Conservation (phyloP, 2,113 vertebrate species). For the Cyprinodon brontotheroides region DNA sequence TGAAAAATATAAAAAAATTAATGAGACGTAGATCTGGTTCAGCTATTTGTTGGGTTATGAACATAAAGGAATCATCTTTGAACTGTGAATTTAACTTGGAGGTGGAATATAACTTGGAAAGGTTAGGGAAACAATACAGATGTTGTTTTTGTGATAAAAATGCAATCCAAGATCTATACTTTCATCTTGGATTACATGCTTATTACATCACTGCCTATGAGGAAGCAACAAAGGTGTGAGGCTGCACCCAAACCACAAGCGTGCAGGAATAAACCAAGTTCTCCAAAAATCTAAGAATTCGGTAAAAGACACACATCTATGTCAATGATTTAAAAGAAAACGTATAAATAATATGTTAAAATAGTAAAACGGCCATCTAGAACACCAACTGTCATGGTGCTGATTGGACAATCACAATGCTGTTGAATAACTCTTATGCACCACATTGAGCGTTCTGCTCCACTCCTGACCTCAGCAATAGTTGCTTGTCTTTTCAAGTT, state of each 20-base stretch:
- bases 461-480: conserved; percentile 17
- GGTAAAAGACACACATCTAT: background rate
- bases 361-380: background rate
- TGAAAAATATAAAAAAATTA: no score
- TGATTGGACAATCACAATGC: background rate
- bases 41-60: no score
- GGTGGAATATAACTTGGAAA: background rate
- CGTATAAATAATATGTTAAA: background rate
- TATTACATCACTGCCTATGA: conserved; percentile 28
- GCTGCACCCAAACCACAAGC: conserved; percentile 65
- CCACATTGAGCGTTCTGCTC: background rate
- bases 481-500: conserved; percentile 38
- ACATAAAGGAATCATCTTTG: no score
- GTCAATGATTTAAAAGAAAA: background rate
- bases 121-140: conserved; percentile 11
- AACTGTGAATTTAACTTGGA: no score
- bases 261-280: conserved; percentile 14
- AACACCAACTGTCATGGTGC: background rate
- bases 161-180: conserved; percentile 16
- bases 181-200: conserved; percentile 20
- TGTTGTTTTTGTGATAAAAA: background rate
- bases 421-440: background rate
- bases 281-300: conserved; percentile 1
- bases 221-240: conserved; percentile 49
- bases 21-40: no score